phyloP scores from a whole-genome alignment of 1,140 invertebrate species.

The Trichonephila clavata region DNA sequence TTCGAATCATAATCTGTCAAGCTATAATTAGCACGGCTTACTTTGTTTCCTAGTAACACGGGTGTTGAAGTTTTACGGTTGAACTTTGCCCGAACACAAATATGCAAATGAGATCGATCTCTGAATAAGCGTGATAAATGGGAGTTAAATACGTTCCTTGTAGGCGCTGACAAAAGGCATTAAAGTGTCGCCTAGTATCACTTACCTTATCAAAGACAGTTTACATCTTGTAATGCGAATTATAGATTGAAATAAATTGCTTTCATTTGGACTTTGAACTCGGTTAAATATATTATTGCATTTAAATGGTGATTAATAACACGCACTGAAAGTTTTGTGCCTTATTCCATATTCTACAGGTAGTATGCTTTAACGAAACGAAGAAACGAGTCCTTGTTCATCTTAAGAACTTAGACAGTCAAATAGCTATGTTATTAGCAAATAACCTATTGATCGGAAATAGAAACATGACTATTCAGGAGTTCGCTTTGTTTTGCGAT shows the following conservation, averaged over 20 bases:
- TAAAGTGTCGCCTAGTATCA: slow-evolving; percentile 31
- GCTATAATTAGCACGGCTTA: slow-evolving; percentile 59
- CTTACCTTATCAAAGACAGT: not conserved
- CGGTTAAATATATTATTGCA: not conserved
- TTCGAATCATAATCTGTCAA: slow-evolving; percentile 67
- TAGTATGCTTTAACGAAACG: no score
- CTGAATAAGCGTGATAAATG: slow-evolving; percentile 48
- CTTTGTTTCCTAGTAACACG: slow-evolving; percentile 42
- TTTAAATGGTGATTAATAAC: not conserved
- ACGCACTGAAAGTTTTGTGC: no score
- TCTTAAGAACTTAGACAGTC: no score
- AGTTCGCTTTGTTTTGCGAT: no score
- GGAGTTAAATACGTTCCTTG: slow-evolving; percentile 55
- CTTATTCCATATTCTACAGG: no score
- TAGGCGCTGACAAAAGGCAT: slow-evolving; percentile 31
- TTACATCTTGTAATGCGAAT: not conserved
- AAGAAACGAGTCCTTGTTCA: no score
- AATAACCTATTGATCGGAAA: no score
- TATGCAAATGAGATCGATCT: slow-evolving; percentile 70
- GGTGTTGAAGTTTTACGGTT: slow-evolving; percentile 59
- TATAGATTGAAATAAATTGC: not conserved
- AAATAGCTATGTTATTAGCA: no score
- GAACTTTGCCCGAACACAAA: slow-evolving; percentile 58
- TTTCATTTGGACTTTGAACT: not conserved
- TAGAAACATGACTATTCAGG: no score